Evolutionary conservation across 2,797 vertebrate species (phyloP).

Genomic region (Mus minutoides): DNA sequence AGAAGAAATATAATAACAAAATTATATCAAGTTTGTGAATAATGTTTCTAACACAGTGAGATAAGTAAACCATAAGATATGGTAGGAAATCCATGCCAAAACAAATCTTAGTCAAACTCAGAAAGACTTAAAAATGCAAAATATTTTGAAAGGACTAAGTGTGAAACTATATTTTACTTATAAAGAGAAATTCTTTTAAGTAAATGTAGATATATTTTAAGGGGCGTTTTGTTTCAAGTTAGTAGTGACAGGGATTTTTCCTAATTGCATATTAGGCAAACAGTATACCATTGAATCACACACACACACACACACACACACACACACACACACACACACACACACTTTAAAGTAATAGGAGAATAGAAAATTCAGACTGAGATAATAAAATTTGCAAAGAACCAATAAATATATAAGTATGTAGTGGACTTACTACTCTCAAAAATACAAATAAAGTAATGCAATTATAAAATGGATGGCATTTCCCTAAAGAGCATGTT

Average conservation of each 20-base stretch:
- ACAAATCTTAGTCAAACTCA: not conserved
- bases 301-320: not conserved
- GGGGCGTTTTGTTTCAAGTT: not conserved
- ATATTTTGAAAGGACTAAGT: not conserved
- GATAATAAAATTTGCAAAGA: not conserved
- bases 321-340: not conserved
- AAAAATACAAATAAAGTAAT: slow-evolving; percentile 4
- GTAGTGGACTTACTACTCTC: not conserved
- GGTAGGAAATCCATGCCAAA: not conserved
- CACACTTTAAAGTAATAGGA: not conserved
- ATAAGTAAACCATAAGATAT: not conserved
- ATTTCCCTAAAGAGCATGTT: not conserved
- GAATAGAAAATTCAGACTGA: not conserved
- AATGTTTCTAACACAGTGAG: not conserved
- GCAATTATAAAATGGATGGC: not conserved
- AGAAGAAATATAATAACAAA: not conserved
- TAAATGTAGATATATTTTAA: not conserved
- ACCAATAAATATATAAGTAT: not conserved
- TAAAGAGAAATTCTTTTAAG: not conserved
- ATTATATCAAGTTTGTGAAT: not conserved
- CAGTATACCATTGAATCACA: not conserved
- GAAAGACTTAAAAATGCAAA: not conserved
- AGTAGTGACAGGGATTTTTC: too few relatives aligned
- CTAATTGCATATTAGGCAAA: not conserved
- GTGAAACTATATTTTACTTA: not conserved